Base-by-base conservation (phyloP, 2,888 invertebrate species). In the Odontocerum albicorne region DNA sequence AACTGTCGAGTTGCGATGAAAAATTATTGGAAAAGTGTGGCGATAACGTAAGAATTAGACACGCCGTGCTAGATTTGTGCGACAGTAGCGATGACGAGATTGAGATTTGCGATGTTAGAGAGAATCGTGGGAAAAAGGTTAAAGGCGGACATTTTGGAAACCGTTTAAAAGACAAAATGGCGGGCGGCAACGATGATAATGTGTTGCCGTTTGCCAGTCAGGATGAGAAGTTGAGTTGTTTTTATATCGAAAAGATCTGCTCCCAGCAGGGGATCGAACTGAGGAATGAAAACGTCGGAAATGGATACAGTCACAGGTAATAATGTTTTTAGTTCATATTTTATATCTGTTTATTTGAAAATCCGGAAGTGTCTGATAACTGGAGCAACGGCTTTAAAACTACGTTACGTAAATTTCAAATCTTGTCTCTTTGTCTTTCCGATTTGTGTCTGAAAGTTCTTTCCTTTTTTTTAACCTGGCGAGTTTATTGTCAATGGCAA, bases 281-380 rank as follows among this genome's bases (percentile, higher is more conserved):
- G 59, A 62, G 72, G 55, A 76, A 76, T 59, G 76, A 78, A 16
- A 70, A 74, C 55, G 66, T 77, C 1, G 77, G 77, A 0, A 66
- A 66, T 19, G 76, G 76, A 2, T 74, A 67, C 39, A 69, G 68
- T 16, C 74, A 75, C 53, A 76, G 77, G 78, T 76, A 17, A 67
- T 69, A 61, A 17, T 1, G 32, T 38, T 7, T 32, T 47, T 20
- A n/a, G n/a, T 12, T 10, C 32, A 22, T 7, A 12, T 40, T 32
- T 47, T 42, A n/a, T 33, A n/a, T 52, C n/a, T 16, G 16, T 17
- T 10, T 44, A 1, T 31, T 1, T 6, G 15, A 27, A 13, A 4
- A 27, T 44, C 1, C 4, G 17, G 2, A 17, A 39, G 17, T 1
- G n/a, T 15, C 6, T 15, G n/a, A n/a, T n/a, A n/a, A n/a, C n/a